These are phyloP conservation scores for Bicyclus anynana DNA, from an alignment of 1,140 invertebrate genomes.

Conservation along the genomic window DNA sequence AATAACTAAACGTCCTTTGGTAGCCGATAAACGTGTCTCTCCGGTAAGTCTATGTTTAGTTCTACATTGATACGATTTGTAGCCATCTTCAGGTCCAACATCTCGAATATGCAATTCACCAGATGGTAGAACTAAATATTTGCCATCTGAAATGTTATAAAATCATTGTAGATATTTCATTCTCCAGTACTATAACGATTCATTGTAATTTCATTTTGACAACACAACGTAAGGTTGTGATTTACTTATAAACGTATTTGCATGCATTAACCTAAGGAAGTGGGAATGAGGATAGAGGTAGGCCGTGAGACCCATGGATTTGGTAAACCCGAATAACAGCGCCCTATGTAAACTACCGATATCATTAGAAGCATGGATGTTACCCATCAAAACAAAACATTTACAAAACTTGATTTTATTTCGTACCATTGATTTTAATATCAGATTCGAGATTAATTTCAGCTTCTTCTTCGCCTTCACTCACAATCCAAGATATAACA, in stretches of 20 bases:
- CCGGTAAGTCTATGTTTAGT: constrained; percentile 96
- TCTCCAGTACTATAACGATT: constrained; percentile 19
- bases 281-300: constrained; percentile 69
- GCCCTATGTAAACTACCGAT: constrained; percentile 32
- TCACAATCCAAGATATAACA: constrained; percentile 90
- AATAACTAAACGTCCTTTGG: constrained; percentile 95
- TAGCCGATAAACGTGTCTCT: constrained; percentile 94
- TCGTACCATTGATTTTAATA: constrained; percentile 82
- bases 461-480: constrained; percentile 76
- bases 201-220: constrained; percentile 24
- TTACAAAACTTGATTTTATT: constrained; percentile 18
- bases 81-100: constrained; percentile 94
- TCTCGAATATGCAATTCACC: constrained; percentile 96
- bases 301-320: constrained; percentile 79
- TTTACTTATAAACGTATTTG: constrained; percentile 63
- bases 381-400: constrained; percentile 21
- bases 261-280: constrained; percentile 74
- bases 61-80: constrained; percentile 95
- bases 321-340: constrained; percentile 57
- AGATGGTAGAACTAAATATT: constrained; percentile 94
- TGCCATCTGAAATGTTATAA: constrained; percentile 84
- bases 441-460: constrained; percentile 79
- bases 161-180: constrained; percentile 15
- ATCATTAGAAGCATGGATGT: constrained; percentile 12
- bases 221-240: constrained; percentile 60